Evolutionary conservation across 2,113 vertebrate genomes (phyloP).

Genomic region (Antigone vipio): DNA sequence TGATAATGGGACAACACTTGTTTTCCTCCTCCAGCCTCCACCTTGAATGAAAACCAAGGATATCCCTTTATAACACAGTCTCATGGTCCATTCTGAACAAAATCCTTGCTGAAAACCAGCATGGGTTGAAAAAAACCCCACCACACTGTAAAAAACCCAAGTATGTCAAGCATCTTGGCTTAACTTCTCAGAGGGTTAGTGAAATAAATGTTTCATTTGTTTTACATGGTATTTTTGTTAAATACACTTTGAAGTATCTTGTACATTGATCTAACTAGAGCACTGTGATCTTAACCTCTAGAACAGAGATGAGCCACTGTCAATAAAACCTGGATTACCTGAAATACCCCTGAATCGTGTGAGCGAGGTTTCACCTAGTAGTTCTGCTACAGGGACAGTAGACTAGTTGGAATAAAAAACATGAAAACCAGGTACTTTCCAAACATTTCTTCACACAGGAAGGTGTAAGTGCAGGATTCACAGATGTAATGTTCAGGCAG

Average conservation of each 20-base stretch:
- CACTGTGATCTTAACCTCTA: not conserved
- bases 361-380: not conserved
- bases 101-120: not conserved
- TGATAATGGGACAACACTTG: not conserved
- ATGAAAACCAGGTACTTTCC: not conserved
- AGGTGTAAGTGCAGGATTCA: not conserved
- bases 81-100: not conserved
- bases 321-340: not conserved
- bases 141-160: not conserved
- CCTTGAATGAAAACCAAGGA: not conserved
- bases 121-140: not conserved
- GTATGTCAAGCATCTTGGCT: not conserved
- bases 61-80: not conserved
- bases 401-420: not conserved
- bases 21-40: not conserved
- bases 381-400: not conserved
- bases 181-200: constrained; percentile 1
- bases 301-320: not conserved
- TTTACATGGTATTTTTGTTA: constrained; percentile 46
- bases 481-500: not conserved
- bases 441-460: not conserved
- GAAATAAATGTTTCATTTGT: constrained; percentile 35
- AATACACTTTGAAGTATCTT: constrained; percentile 23
- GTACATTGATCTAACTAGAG: not conserved
- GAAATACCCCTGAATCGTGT: not conserved